Conservation (phyloP, 2,113 vertebrate species). For the Rissa tridactyla region DNA sequence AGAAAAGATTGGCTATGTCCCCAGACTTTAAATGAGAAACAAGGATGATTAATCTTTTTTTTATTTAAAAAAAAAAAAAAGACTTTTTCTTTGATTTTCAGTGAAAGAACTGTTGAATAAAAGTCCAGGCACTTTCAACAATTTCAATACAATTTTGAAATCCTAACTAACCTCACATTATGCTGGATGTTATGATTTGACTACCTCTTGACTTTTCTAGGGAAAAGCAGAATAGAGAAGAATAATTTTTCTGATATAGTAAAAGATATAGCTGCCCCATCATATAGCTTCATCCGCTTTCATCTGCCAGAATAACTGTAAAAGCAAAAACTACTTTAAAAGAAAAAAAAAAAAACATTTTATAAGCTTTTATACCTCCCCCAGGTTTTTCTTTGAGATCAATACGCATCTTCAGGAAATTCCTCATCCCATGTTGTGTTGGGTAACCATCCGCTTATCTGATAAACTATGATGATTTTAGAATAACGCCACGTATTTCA, state of each 20-base stretch:
- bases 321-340: not conserved
- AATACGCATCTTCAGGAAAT: not conserved
- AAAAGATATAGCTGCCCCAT: not conserved
- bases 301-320: not conserved
- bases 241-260: not conserved
- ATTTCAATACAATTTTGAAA: not conserved
- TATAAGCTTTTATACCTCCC: not conserved
- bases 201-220: not conserved
- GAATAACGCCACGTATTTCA: not conserved
- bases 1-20: slow-evolving; percentile 4
- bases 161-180: not conserved
- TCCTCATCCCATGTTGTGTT: not conserved
- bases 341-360: not conserved
- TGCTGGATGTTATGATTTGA: not conserved
- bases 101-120: not conserved
- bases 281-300: not conserved
- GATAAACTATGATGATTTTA: not conserved
- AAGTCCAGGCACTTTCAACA: not conserved
- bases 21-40: slow-evolving; percentile 39
- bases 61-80: not conserved
- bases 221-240: not conserved
- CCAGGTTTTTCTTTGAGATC: not conserved
- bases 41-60: slow-evolving; percentile 9
- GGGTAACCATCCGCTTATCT: not conserved
- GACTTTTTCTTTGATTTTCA: not conserved